These are phyloP conservation scores for Metallyticus violacea DNA, from an alignment of 2,888 invertebrate species.

Conservation along the genomic window DNA sequence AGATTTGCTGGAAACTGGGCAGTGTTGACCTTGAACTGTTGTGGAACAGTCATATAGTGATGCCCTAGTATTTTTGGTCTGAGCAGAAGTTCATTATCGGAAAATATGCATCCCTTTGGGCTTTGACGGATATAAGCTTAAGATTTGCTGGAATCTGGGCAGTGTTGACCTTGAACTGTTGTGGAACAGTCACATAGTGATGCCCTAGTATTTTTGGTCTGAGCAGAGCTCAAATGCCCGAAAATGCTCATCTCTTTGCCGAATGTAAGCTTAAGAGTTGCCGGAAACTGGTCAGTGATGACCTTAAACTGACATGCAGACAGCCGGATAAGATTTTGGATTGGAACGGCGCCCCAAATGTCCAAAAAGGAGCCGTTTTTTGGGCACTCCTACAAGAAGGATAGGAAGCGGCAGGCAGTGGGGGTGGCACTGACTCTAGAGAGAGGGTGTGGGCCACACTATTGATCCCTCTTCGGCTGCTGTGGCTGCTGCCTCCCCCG, in stretches of 20 bases:
- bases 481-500: neutral
- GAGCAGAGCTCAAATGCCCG: too few relatives aligned
- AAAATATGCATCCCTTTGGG: too few relatives aligned
- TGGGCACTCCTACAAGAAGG: neutral
- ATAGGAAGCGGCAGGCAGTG: neutral
- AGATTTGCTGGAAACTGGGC: too few relatives aligned
- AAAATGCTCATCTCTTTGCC: too few relatives aligned
- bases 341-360: neutral
- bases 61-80: too few relatives aligned
- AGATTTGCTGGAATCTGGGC: neutral
- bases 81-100: too few relatives aligned
- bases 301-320: neutral
- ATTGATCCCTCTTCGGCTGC: slow-evolving; percentile 31
- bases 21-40: neutral
- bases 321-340: neutral
- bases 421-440: neutral
- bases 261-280: neutral
- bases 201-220: too few relatives aligned
- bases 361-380: neutral
- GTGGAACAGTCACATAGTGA: too few relatives aligned
- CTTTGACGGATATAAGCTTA: neutral
- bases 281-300: neutral
- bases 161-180: neutral
- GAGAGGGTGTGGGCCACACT: slow-evolving; percentile 17
- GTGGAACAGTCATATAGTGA: too few relatives aligned